Evolutionary conservation across 2,888 invertebrate species (phyloP).

Genomic region (Eupithecia tripunctaria): DNA sequence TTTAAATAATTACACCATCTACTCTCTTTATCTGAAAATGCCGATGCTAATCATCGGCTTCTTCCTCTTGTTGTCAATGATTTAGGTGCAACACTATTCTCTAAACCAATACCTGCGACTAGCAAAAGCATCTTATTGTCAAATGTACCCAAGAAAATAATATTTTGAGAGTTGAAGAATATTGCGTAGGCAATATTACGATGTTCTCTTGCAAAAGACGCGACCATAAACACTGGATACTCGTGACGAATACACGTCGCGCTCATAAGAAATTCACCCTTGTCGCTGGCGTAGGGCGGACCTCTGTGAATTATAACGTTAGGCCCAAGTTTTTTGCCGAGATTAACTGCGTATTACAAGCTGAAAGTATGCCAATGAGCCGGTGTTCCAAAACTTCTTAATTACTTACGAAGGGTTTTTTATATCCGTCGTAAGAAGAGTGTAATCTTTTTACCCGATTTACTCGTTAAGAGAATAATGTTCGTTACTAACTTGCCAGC

Average conservation of each 20-base stretch:
- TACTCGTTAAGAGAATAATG: not conserved
- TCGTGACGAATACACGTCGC: constrained; percentile 69
- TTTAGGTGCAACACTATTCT: too few relatives aligned
- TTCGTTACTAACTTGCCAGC: not conserved
- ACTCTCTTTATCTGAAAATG: too few relatives aligned
- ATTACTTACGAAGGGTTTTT: constrained; percentile 73
- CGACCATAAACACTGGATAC: constrained; percentile 42
- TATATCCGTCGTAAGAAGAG: constrained; percentile 48
- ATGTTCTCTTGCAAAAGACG: not conserved
- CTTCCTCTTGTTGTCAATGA: too few relatives aligned
- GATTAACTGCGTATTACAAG: constrained; percentile 80
- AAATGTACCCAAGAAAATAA: not conserved
- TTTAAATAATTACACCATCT: not conserved
- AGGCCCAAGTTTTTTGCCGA: constrained; percentile 74
- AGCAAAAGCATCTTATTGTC: not conserved
- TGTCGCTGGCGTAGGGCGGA: constrained; percentile 67
- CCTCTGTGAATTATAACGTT: constrained; percentile 75
- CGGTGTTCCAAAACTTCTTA: constrained; percentile 74
- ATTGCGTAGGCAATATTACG: not conserved
- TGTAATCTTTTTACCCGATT: not conserved
- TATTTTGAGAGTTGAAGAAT: not conserved
- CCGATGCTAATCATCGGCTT: too few relatives aligned
- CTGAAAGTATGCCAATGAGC: constrained; percentile 78
- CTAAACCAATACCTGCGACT: not conserved
- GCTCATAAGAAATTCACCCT: constrained; percentile 77